phyloP scores from a whole-genome alignment of 1,140 invertebrate genomes.

The Halesus radiatus region DNA sequence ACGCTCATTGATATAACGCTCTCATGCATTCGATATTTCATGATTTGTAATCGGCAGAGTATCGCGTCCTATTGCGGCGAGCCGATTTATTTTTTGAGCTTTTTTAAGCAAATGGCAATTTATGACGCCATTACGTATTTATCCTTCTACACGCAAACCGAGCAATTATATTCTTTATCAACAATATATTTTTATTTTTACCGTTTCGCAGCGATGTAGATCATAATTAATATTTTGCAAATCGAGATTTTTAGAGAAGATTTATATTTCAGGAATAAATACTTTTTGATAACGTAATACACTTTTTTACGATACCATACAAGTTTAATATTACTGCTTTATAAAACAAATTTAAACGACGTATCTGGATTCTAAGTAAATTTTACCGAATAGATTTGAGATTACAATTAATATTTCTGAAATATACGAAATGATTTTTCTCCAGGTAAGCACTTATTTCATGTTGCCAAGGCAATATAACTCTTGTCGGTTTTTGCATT shows the following conservation, averaged over 20 bases:
- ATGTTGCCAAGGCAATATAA: too few species aligned
- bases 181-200: conserved; percentile 6
- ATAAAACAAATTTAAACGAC: too few species aligned
- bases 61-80: neutral
- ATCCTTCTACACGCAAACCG: conserved; percentile 3
- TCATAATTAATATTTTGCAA: neutral
- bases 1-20: conserved; percentile 48
- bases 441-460: too few species aligned
- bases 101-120: conserved; percentile 23
- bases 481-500: too few species aligned
- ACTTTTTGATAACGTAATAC: too few species aligned
- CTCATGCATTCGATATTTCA: conserved; percentile 40
- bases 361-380: too few species aligned
- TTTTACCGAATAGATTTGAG: too few species aligned
- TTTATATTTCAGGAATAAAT: too few species aligned
- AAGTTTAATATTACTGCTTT: too few species aligned
- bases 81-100: conserved; percentile 15
- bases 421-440: too few species aligned
- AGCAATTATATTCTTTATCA: conserved; percentile 21
- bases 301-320: too few species aligned
- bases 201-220: neutral
- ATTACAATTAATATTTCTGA: too few species aligned
- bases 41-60: conserved; percentile 42
- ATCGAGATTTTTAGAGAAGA: neutral
- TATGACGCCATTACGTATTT: conserved; percentile 28